These are phyloP conservation scores for Muscicapa striata DNA, from an alignment of 2,797 vertebrate species.

Conservation along the genomic window DNA sequence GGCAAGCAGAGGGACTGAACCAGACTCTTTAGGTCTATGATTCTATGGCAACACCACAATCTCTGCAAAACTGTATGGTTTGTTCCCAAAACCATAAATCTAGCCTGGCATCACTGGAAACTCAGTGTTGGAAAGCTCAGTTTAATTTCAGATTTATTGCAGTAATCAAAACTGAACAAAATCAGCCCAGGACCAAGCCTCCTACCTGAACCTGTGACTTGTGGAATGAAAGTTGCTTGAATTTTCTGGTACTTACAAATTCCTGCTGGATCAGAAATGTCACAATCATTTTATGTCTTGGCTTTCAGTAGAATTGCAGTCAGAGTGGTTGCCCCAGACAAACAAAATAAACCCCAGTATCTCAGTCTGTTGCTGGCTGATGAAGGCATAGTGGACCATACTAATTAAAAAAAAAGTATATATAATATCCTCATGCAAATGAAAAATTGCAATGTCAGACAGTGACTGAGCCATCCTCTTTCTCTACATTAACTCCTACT, in stretches of 20 bases:
- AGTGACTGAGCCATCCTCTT: not conserved
- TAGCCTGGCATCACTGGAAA: slow-evolving; percentile 50
- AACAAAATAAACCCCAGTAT: slow-evolving; percentile 36
- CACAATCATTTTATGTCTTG: slow-evolving; percentile 44
- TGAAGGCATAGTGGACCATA: not conserved
- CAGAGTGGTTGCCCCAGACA: slow-evolving; percentile 20
- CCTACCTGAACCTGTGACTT: slow-evolving; percentile 57
- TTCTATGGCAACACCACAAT: slow-evolving; percentile 64
- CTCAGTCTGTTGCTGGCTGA: not conserved
- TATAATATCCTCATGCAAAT: not conserved
- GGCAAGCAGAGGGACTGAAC: not conserved
- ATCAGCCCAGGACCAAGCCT: slow-evolving; percentile 9
- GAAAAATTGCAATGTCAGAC: not conserved
- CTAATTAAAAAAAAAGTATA: not conserved
- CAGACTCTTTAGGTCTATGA: slow-evolving; percentile 27
- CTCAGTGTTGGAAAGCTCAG: slow-evolving; percentile 7
- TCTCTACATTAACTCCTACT: not conserved
- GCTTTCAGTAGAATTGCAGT: slow-evolving; percentile 33
- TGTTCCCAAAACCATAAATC: slow-evolving; percentile 67
- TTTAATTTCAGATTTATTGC: slow-evolving; percentile 61
- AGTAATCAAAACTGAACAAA: slow-evolving; percentile 53
- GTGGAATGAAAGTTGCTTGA: slow-evolving; percentile 17
- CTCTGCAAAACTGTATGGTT: slow-evolving; percentile 59
- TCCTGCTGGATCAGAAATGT: slow-evolving; percentile 59
- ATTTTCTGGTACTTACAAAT: slow-evolving; percentile 49